Evolutionary conservation across 2,888 invertebrate species (phyloP).

Genomic region (Ormyrus nitidulus): DNA sequence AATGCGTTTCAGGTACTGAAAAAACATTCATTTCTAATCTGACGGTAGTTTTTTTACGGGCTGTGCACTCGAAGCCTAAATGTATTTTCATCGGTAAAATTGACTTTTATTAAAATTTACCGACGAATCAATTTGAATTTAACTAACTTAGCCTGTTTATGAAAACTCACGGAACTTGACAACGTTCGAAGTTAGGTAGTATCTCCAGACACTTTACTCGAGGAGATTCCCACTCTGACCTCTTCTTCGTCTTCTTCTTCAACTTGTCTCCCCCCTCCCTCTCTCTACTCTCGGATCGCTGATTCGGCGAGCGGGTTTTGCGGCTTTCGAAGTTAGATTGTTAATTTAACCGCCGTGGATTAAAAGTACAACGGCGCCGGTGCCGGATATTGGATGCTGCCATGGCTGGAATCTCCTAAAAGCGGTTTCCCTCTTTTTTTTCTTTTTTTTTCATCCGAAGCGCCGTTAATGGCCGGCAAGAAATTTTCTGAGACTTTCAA

Average conservation of each 20-base stretch:
- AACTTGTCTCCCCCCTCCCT: background rate
- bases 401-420: background rate
- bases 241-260: constrained; percentile 11
- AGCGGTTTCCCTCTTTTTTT: background rate
- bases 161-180: too few relatives aligned
- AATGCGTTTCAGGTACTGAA: too few relatives aligned
- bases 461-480: constrained; percentile 26
- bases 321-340: constrained; percentile 52
- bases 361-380: constrained; percentile 35
- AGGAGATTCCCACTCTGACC: background rate
- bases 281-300: constrained; percentile 16
- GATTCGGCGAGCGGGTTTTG: constrained; percentile 42
- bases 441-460: background rate
- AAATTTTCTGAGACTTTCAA: constrained; percentile 41
- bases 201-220: constrained; percentile 1
- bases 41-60: too few relatives aligned
- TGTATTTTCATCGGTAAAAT: too few relatives aligned
- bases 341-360: constrained; percentile 49
- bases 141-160: too few relatives aligned
- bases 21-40: too few relatives aligned
- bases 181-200: too few relatives aligned
- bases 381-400: constrained; percentile 32
- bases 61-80: too few relatives aligned
- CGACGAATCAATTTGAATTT: too few relatives aligned
- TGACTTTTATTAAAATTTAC: too few relatives aligned